phyloP scores from a whole-genome alignment of 35 echinoderm and acorn worm genomes.

The Apostichopus parvimensis region DNA sequence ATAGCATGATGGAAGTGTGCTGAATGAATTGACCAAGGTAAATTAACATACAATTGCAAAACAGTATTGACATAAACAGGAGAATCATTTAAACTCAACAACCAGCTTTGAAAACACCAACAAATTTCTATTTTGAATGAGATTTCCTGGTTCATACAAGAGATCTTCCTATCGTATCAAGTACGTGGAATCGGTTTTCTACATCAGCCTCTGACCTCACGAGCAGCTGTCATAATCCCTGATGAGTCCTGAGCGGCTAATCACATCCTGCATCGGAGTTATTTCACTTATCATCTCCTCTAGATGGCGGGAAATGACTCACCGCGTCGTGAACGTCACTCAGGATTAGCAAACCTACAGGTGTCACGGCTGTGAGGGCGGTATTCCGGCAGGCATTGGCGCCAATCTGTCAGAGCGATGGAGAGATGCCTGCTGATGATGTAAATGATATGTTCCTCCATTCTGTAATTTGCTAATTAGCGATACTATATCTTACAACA shows the following conservation, averaged over 20 bases:
- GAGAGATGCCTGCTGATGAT: background rate
- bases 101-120: too few relatives aligned
- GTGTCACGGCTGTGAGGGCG: background rate
- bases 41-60: too few relatives aligned
- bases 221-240: background rate
- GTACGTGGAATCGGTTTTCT: too few relatives aligned
- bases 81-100: too few relatives aligned
- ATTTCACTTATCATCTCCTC: background rate
- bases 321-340: background rate
- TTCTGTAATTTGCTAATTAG: background rate
- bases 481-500: background rate
- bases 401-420: background rate
- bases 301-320: background rate
- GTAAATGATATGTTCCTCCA: background rate
- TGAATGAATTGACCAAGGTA: too few relatives aligned
- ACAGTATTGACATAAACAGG: too few relatives aligned
- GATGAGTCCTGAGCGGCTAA: background rate
- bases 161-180: too few relatives aligned
- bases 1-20: too few relatives aligned
- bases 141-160: too few relatives aligned
- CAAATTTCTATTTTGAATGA: too few relatives aligned
- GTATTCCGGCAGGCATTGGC: background rate
- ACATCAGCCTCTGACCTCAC: background rate
- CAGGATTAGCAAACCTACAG: background rate
- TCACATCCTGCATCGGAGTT: background rate